Percentiles rank a stretch among this genome's conserved stretches.
Evolutionary conservation across 2,797 vertebrate genomes (phyloP).

Genomic region (Ctenochaetus hawaiiensis): DNA sequence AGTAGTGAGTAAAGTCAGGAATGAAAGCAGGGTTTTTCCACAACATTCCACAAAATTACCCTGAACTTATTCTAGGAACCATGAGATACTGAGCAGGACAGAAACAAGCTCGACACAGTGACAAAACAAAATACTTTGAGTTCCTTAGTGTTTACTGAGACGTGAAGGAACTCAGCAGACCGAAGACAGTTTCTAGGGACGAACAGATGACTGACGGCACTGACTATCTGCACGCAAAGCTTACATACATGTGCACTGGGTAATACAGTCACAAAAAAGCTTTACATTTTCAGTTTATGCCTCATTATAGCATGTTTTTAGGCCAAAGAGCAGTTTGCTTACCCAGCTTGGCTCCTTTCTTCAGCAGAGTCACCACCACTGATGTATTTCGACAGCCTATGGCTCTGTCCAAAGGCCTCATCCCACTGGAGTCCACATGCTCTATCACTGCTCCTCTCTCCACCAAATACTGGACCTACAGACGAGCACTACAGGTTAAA

Average conservation of each 20-base stretch:
- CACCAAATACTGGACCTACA: slow-evolving; percentile 95
- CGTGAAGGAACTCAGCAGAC: slow-evolving; percentile 6
- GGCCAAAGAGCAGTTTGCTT: slow-evolving; percentile 33
- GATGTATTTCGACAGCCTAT: slow-evolving; percentile 96
- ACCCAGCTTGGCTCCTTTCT: slow-evolving; percentile 98
- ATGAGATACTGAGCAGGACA: slow-evolving; percentile 47
- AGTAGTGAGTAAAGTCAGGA: slow-evolving; percentile 41
- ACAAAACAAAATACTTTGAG: slow-evolving; percentile 24
- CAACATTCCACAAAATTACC: slow-evolving; percentile 64
- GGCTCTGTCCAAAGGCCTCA: slow-evolving; percentile 97
- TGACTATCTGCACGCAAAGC: not conserved
- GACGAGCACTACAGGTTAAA: slow-evolving; percentile 15
- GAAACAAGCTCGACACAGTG: slow-evolving; percentile 9
- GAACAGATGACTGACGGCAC: slow-evolving; percentile 9
- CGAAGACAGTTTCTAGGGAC: not conserved
- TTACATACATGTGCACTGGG: not conserved
- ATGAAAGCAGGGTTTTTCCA: slow-evolving; percentile 56
- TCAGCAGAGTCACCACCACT: slow-evolving; percentile 94
- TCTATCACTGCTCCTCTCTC: slow-evolving; percentile 97
- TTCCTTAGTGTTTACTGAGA: slow-evolving; percentile 17
- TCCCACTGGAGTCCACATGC: slow-evolving; percentile 96
- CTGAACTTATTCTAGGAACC: slow-evolving; percentile 53
- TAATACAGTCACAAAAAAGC: not conserved
- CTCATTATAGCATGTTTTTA: not conserved
- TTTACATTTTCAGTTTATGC: not conserved